Conservation (phyloP, 2,113 vertebrate species). For the Etheostoma cragini region DNA sequence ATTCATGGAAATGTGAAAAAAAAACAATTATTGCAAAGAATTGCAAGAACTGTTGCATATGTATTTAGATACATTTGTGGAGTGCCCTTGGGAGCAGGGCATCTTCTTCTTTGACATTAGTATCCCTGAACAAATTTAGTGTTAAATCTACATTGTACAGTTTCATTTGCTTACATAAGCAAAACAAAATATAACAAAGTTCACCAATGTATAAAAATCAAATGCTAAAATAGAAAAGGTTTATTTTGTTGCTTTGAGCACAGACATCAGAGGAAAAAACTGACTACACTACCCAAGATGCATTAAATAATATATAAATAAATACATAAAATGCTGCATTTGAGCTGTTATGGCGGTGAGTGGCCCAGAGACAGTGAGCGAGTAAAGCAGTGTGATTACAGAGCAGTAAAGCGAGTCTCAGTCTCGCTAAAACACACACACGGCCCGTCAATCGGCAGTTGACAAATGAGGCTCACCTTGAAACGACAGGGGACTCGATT, state of each 20-base stretch:
- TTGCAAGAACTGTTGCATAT: not conserved
- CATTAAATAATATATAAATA: not conserved
- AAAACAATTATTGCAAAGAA: not conserved
- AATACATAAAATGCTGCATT: slow-evolving; percentile 36
- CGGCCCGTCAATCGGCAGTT: slow-evolving; percentile 58
- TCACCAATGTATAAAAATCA: not conserved
- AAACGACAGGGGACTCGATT: slow-evolving; percentile 70
- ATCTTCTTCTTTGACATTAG: not conserved
- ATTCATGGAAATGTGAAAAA: not conserved
- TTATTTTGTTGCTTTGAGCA: slow-evolving; percentile 1
- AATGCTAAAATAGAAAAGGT: not conserved
- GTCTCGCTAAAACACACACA: slow-evolving; percentile 40
- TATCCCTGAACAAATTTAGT: not conserved
- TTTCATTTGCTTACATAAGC: not conserved
- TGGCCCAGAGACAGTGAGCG: slow-evolving; percentile 51
- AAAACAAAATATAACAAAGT: not conserved
- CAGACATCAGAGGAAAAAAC: not conserved
- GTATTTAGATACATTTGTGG: not conserved
- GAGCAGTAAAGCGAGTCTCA: slow-evolving; percentile 62
- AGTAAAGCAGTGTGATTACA: slow-evolving; percentile 66
- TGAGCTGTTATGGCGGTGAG: slow-evolving; percentile 46
- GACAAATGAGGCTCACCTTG: slow-evolving; percentile 81
- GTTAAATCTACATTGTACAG: not conserved
- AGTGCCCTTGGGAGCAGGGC: not conserved
- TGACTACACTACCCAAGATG: slow-evolving; percentile 57